Evolutionary conservation across 2,888 invertebrate genomes (phyloP).

Genomic region (Physocephala rufipes): DNA sequence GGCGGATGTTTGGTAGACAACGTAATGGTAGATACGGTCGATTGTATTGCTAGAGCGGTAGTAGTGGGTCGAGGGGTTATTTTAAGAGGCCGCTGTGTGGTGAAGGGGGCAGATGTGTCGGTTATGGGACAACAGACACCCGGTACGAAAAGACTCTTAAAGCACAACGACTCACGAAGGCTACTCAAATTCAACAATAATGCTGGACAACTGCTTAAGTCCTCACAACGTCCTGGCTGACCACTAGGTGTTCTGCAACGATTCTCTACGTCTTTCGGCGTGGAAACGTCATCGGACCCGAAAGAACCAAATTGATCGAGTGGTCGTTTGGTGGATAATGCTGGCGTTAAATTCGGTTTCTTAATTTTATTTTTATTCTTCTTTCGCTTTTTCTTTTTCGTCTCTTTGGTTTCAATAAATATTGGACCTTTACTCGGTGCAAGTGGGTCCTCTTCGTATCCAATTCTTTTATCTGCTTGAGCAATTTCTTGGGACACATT

Average conservation of each 20-base stretch:
- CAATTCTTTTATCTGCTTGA: conserved; percentile 54
- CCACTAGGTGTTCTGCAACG: conserved; percentile 85
- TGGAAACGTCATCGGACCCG: conserved; percentile 64
- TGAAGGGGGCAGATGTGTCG: conserved; percentile 56
- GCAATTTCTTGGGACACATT: conserved; percentile 41
- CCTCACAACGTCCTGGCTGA: conserved; percentile 82
- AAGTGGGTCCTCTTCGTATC: conserved; percentile 41
- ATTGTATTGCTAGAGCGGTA: conserved; percentile 63
- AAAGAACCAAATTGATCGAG: conserved; percentile 59
- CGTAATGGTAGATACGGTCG: conserved; percentile 55
- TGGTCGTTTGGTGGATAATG: conserved; percentile 8
- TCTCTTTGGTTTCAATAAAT: conserved; percentile 61
- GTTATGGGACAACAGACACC: conserved; percentile 87
- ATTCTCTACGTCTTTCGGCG: conserved; percentile 70
- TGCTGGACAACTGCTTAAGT: conserved; percentile 88
- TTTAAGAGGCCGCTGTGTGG: conserved; percentile 59
- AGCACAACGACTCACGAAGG: conserved; percentile 86
- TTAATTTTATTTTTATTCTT: conserved; percentile 60
- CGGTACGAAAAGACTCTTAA: conserved; percentile 89
- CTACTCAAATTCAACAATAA: conserved; percentile 81
- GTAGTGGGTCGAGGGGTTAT: conserved; percentile 57
- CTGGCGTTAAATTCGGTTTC: conserved; percentile 48
- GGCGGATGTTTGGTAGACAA: conserved; percentile 56
- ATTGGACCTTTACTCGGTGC: conserved; percentile 47
- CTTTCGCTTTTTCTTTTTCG: conserved; percentile 59